These are phyloP conservation scores for Sebastes steindachneri DNA, from an alignment of 2,797 vertebrate genomes.

Conservation along the genomic window DNA sequence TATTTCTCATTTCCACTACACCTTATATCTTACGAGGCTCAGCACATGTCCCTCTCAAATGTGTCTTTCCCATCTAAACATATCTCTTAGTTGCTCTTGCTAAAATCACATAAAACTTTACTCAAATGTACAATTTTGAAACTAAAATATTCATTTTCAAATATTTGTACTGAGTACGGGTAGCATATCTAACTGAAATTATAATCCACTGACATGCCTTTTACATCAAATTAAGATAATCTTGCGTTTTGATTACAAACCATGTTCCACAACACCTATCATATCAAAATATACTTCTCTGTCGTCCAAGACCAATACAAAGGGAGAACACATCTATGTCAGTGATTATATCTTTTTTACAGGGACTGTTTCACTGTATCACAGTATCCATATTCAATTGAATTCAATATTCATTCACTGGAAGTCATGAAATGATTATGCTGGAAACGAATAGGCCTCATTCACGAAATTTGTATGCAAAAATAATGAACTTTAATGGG, in stretches of 20 bases:
- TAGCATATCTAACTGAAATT: not conserved
- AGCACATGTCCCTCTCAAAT: not conserved
- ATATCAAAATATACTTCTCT: constrained; percentile 41
- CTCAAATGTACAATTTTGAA: not conserved
- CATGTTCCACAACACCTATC: constrained; percentile 22
- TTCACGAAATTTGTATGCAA: not conserved
- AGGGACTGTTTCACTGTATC: not conserved
- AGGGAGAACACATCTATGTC: not conserved
- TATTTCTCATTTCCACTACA: not conserved
- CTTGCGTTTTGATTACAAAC: constrained; percentile 15
- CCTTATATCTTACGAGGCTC: not conserved
- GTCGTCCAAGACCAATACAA: not conserved
- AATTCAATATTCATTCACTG: not conserved
- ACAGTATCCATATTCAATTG: constrained; percentile 1
- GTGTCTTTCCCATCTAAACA: not conserved
- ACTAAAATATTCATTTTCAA: not conserved
- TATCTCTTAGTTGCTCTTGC: not conserved
- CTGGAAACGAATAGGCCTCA: not conserved
- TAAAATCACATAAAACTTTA: constrained; percentile 20
- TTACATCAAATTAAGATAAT: constrained; percentile 15
- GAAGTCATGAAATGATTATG: not conserved
- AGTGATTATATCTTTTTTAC: not conserved
- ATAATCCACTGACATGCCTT: constrained; percentile 20
- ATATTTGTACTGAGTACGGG: not conserved
- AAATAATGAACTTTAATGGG: not conserved